phyloP scores from a whole-genome alignment of 1,140 invertebrate genomes.

The Pectinophora gossypiella region DNA sequence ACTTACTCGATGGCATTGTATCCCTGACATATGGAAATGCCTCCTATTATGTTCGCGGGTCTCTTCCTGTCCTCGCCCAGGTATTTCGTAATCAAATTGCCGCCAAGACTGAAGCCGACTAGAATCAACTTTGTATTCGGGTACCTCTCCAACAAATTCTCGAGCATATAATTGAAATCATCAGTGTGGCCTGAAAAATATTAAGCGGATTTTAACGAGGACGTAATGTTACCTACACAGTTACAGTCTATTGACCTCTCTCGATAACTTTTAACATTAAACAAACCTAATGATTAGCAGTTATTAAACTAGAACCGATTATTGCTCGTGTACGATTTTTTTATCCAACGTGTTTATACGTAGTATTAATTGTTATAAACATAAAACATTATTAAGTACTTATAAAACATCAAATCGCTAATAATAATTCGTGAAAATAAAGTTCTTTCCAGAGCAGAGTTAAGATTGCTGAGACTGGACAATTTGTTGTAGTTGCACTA shows the following conservation, averaged over 20 bases:
- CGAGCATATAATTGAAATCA: slow-evolving; percentile 89
- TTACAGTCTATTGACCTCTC: not conserved
- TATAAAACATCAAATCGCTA: too few relatives aligned
- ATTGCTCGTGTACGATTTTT: too few relatives aligned
- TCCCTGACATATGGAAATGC: slow-evolving; percentile 93
- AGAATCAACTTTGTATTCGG: slow-evolving; percentile 86
- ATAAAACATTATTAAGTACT: too few relatives aligned
- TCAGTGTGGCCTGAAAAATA: slow-evolving; percentile 85
- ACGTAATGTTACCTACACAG: not conserved
- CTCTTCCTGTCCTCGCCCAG: slow-evolving; percentile 84
- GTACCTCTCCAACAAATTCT: slow-evolving; percentile 82
- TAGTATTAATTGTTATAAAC: too few relatives aligned
- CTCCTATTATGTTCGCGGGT: slow-evolving; percentile 85
- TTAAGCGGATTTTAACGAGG: not conserved
- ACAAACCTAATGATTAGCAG: too few relatives aligned
- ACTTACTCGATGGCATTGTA: slow-evolving; percentile 92
- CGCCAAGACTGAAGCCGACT: slow-evolving; percentile 94
- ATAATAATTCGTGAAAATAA: too few relatives aligned
- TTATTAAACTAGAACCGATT: too few relatives aligned
- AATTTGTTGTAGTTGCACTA: too few relatives aligned
- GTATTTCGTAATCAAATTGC: slow-evolving; percentile 93
- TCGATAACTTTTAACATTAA: not conserved
- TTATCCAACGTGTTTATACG: too few relatives aligned
- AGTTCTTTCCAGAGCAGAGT: too few relatives aligned
- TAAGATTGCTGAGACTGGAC: too few relatives aligned